A percentile compares a stretch with the other conserved stretches of the same genome.
phyloP scores from a whole-genome alignment of 2,113 vertebrate genomes.

The Oncorhynchus mykiss region DNA sequence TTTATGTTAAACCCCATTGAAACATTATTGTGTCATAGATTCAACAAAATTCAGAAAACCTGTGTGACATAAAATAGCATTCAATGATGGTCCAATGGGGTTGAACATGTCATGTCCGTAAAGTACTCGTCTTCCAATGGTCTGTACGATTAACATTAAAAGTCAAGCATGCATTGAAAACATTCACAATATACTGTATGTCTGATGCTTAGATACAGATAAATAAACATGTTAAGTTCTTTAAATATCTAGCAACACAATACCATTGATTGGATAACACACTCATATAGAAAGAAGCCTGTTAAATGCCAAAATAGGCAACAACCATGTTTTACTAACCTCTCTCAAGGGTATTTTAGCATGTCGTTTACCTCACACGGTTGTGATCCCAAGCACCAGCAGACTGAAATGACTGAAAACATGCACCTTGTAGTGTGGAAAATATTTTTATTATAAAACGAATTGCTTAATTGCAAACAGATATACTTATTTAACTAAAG shows the following conservation, averaged over 20 bases:
- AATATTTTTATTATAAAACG: neutral
- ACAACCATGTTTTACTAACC: neutral
- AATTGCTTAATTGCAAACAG: neutral
- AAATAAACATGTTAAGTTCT: neutral
- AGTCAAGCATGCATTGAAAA: too few relatives aligned
- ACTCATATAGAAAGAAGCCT: neutral
- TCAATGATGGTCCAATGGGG: too few relatives aligned
- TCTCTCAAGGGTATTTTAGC: neutral
- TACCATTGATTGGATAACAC: neutral
- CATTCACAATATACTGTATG: neutral
- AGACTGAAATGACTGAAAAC: neutral
- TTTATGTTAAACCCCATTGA: too few relatives aligned
- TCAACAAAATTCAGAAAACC: too few relatives aligned
- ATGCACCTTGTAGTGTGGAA: neutral
- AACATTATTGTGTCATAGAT: too few relatives aligned
- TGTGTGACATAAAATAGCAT: too few relatives aligned
- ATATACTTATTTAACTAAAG: neutral
- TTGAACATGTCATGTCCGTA: too few relatives aligned
- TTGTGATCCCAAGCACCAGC: neutral
- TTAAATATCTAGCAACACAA: too few relatives aligned
- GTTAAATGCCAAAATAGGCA: neutral
- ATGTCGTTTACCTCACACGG: neutral
- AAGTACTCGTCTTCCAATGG: too few relatives aligned
- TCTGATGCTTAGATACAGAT: neutral
- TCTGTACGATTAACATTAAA: too few relatives aligned